Evolutionary conservation across 2,888 invertebrate species (phyloP), one percentile per base, ranked within the genome.

Genomic region (Athalia cordata): DNA sequence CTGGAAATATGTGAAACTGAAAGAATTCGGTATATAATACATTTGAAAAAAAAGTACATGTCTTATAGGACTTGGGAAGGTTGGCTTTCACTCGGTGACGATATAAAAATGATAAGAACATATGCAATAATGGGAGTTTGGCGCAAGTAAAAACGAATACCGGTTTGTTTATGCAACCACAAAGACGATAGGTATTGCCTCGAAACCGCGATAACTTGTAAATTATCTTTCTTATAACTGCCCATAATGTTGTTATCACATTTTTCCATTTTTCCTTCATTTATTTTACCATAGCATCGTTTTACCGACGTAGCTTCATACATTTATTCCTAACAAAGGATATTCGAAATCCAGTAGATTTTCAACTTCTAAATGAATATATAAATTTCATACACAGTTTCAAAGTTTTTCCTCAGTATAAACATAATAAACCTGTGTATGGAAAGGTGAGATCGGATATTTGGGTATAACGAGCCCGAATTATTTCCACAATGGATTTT

Each of bases 91-190:
- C 57, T 67, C 1, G 57, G 3, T 70, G 11, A 47, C 47, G 57
- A 70, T 61, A 61, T 57, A 70, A 55, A 45, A 59, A 70, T 8
- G 70, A 70, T 59, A 70, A 55, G 70, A 57, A 70, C 57, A 6
- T 47, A 47, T 15, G 47, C 9, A 5, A 11, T 57, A 57, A 70
- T 47, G 70, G 57, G 55, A 70, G 57, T 47, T 70, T 11, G 13
- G 3, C n/a, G 70, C 57, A 70, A 45, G 43, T 70, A 7, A 13
- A 45, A 59, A 47, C 11, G 15, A 47, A 7, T 74, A 74, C 74
- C 74, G 74, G 74, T 74, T 74, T 62, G 61, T 62, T 62, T 62
- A 74, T 74, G 62, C 61, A 61, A 74, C 50, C 74, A 50, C 62
- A 45, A 74, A 74, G 15, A 74, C 47, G 74, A 74, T 74, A 74